phyloP scores from a whole-genome alignment of 2,113 vertebrate genomes.

The Hymenochirus boettgeri region DNA sequence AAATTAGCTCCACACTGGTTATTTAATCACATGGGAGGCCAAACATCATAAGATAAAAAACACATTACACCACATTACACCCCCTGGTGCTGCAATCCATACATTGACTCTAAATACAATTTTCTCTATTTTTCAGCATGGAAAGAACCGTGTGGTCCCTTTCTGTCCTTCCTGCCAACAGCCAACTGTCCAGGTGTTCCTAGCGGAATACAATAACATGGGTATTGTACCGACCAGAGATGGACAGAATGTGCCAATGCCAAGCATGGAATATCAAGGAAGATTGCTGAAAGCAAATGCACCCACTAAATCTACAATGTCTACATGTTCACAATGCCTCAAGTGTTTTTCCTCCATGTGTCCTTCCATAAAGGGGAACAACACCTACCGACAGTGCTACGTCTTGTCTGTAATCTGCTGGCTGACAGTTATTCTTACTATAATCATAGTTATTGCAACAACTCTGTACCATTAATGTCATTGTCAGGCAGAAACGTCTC shows the following conservation, averaged over 20 bases:
- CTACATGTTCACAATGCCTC: not conserved
- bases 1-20: not conserved
- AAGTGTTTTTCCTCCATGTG: slow-evolving; percentile 9
- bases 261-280: not conserved
- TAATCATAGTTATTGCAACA: slow-evolving; percentile 17
- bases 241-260: not conserved
- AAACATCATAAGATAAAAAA: too few species aligned
- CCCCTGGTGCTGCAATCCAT: too few species aligned
- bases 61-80: too few species aligned
- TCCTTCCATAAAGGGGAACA: not conserved
- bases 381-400: slow-evolving; percentile 16
- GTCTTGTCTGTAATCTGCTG: slow-evolving; percentile 26
- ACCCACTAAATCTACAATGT: not conserved
- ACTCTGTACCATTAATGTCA: slow-evolving; percentile 6
- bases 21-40: not conserved
- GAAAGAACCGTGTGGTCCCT: not conserved
- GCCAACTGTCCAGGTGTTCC: slow-evolving; percentile 4
- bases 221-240: not conserved
- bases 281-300: not conserved
- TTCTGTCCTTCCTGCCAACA: slow-evolving; percentile 16
- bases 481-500: too few species aligned
- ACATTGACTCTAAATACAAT: too few species aligned
- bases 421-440: slow-evolving; percentile 12
- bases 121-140: not conserved
- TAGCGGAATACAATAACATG: not conserved